Evolutionary conservation across 2,888 invertebrate species (phyloP).

Genomic region (Epicampocera succincta): DNA sequence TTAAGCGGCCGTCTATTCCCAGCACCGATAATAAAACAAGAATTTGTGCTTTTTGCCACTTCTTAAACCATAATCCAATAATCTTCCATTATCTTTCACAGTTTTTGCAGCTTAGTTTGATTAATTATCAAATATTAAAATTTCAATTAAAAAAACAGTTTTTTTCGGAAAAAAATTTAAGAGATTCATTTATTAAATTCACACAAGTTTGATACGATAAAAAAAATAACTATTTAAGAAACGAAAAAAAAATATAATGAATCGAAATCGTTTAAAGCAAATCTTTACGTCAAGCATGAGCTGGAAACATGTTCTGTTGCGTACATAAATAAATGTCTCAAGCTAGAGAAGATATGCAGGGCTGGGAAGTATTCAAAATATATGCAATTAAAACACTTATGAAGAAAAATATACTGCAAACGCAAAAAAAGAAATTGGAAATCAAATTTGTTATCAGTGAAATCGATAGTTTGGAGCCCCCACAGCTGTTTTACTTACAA

Average conservation of each 20-base stretch:
- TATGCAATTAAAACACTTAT: too few relatives aligned
- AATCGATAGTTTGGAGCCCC: too few relatives aligned
- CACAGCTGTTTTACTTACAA: too few relatives aligned
- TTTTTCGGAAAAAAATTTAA: not conserved
- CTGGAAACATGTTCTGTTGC: slow-evolving; percentile 49
- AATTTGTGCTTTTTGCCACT: too few relatives aligned
- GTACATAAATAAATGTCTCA: slow-evolving; percentile 2
- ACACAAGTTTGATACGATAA: slow-evolving; percentile 10
- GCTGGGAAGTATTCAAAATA: too few relatives aligned
- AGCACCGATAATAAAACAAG: too few relatives aligned
- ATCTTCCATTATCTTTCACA: not conserved
- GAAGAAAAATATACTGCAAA: too few relatives aligned
- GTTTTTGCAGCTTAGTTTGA: slow-evolving; percentile 16
- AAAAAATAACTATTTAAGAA: slow-evolving; percentile 19
- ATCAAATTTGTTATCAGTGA: too few relatives aligned
- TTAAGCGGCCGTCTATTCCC: too few relatives aligned
- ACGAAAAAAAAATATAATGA: slow-evolving; percentile 7
- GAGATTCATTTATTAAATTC: slow-evolving; percentile 58
- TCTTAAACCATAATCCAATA: slow-evolving; percentile 8
- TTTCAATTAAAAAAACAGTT: slow-evolving; percentile 13
- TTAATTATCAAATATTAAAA: slow-evolving; percentile 37
- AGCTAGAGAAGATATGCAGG: not conserved
- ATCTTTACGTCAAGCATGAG: slow-evolving; percentile 25
- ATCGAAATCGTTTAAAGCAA: slow-evolving; percentile 9
- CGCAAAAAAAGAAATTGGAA: too few relatives aligned